A percentile compares a stretch with the other conserved stretches of the same genome.
phyloP scores from a whole-genome alignment of 2,888 invertebrate species.

The Mythimna lalbum region DNA sequence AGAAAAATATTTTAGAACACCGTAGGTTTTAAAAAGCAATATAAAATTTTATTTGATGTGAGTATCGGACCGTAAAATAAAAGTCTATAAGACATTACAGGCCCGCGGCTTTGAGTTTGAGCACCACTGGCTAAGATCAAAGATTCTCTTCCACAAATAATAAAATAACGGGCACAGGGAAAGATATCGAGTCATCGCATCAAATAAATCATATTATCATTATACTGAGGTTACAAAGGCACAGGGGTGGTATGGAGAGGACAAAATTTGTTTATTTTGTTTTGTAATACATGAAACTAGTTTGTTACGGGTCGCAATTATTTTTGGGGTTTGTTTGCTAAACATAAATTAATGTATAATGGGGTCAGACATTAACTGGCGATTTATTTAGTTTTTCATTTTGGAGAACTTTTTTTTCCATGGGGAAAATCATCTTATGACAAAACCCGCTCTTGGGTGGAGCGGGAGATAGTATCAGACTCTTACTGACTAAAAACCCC shows the following conservation, averaged over 20 bases:
- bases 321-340: slow-evolving; percentile 8
- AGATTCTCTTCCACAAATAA: slow-evolving; percentile 51
- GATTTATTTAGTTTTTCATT: background rate
- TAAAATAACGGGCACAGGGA: slow-evolving; percentile 38
- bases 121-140: slow-evolving; percentile 31
- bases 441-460: too few species aligned
- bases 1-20: background rate
- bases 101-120: slow-evolving; percentile 18
- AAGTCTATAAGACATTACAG: background rate
- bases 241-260: slow-evolving; percentile 20
- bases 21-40: background rate
- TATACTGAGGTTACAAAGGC: slow-evolving; percentile 53
- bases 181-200: slow-evolving; percentile 61
- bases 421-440: too few species aligned
- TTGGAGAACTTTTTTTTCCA: too few species aligned
- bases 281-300: slow-evolving; percentile 27
- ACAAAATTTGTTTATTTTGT: slow-evolving; percentile 34
- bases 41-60: slow-evolving; percentile 12
- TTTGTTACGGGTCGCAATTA: slow-evolving; percentile 19
- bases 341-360: background rate
- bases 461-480: too few species aligned
- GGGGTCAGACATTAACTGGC: background rate
- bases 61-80: background rate
- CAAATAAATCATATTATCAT: slow-evolving; percentile 62
- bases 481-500: too few species aligned